Percentiles rank a stretch among this genome's conserved stretches.
These are phyloP conservation scores for Synergus umbraculus DNA, from an alignment of 2,888 invertebrate species.

Conservation along the genomic window DNA sequence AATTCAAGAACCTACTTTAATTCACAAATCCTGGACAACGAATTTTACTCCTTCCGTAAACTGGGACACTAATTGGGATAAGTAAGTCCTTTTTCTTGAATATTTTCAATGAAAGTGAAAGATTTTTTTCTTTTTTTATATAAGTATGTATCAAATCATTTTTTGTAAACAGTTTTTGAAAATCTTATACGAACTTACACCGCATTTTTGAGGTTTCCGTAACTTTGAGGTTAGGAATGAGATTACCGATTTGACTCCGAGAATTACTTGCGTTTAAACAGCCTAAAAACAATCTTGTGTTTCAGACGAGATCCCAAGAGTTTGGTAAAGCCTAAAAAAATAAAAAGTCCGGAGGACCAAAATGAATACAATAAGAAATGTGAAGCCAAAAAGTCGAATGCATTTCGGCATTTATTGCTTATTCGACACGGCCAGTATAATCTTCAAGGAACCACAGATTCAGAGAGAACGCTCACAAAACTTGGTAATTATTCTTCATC, in stretches of 20 bases:
- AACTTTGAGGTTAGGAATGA: not conserved
- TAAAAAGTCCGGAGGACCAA: slow-evolving; percentile 79
- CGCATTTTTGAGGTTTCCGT: not conserved
- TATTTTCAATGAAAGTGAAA: slow-evolving; percentile 28
- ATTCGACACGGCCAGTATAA: slow-evolving; percentile 98
- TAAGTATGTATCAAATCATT: slow-evolving; percentile 83
- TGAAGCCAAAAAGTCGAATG: slow-evolving; percentile 80
- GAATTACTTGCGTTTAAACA: too few relatives aligned
- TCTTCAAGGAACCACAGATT: slow-evolving; percentile 84
- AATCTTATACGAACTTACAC: not conserved
- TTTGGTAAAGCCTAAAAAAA: slow-evolving; percentile 82
- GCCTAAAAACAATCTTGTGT: slow-evolving; percentile 40
- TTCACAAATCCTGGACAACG: slow-evolving; percentile 85
- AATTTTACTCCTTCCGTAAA: slow-evolving; percentile 82
- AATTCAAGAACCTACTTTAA: not conserved
- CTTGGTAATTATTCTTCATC: slow-evolving; percentile 81
- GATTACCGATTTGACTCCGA: not conserved
- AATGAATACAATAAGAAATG: slow-evolving; percentile 84
- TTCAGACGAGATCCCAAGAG: slow-evolving; percentile 86
- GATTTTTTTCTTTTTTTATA: slow-evolving; percentile 75
- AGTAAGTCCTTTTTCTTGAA: slow-evolving; percentile 79
- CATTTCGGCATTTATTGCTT: slow-evolving; percentile 90
- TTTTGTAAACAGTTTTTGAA: slow-evolving; percentile 65
- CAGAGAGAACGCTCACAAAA: slow-evolving; percentile 87
- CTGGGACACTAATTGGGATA: slow-evolving; percentile 96